Percentiles rank a stretch among this genome's conserved stretches.
phyloP scores from a whole-genome alignment of 2,113 vertebrate genomes.

The Sigmodon hispidus region DNA sequence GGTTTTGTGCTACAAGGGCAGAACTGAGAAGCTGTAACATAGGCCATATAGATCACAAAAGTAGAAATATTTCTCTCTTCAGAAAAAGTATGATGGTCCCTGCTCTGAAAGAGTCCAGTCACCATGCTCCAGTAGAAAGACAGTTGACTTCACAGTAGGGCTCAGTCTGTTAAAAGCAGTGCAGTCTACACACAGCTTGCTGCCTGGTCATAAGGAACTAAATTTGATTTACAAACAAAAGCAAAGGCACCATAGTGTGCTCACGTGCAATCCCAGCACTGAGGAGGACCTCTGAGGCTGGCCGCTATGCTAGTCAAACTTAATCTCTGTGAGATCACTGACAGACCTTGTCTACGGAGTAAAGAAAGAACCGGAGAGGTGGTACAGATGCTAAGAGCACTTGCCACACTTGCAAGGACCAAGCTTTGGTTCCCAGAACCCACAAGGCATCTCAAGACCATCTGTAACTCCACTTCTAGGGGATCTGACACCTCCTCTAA shows the following conservation, averaged over 20 bases:
- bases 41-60: not conserved
- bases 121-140: not conserved
- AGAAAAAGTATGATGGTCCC: not conserved
- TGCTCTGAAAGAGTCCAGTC: not conserved
- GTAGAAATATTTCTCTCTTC: not conserved
- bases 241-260: not conserved
- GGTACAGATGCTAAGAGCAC: not conserved
- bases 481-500: not conserved
- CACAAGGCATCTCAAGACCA: not conserved
- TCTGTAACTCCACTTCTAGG: not conserved
- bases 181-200: not conserved
- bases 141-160: not conserved
- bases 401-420: not conserved
- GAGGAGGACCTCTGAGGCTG: not conserved
- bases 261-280: not conserved
- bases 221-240: not conserved
- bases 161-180: not conserved
- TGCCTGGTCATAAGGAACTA: not conserved
- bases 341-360: not conserved
- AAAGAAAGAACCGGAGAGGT: not conserved
- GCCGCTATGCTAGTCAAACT: not conserved
- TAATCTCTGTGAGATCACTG: not conserved
- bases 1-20: not conserved
- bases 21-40: not conserved
- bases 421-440: not conserved